phyloP scores from a whole-genome alignment of 2,797 vertebrate genomes.

The Malacoraja senta region DNA sequence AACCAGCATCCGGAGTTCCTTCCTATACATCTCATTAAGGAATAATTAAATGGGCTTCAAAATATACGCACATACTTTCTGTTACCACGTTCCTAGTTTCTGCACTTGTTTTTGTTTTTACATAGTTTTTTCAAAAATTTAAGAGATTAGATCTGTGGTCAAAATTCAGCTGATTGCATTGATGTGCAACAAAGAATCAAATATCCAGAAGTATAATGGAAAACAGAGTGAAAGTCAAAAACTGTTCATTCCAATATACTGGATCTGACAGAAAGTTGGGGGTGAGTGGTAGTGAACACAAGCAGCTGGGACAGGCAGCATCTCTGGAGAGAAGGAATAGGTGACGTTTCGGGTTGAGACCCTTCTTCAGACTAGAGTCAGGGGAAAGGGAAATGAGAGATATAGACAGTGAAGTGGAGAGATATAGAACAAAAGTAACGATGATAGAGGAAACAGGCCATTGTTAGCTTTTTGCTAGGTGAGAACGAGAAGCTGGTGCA shows the following conservation, averaged over 20 bases:
- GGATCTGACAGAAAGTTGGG: background rate
- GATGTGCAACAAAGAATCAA: background rate
- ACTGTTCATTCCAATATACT: background rate
- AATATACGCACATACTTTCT: background rate
- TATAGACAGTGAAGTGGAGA: too few species aligned
- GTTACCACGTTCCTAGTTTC: background rate
- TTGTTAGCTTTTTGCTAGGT: too few species aligned
- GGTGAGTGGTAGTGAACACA: background rate
- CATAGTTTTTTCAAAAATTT: background rate
- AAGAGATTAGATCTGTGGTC: background rate
- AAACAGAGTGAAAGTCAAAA: background rate
- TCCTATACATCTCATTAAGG: background rate
- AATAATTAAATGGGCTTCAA: background rate
- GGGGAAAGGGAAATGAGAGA: too few species aligned
- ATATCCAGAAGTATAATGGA: background rate
- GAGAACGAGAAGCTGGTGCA: too few species aligned
- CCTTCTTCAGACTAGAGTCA: too few species aligned
- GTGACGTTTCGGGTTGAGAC: too few species aligned
- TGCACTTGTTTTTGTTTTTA: background rate
- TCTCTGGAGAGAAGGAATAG: too few species aligned
- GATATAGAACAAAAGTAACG: too few species aligned
- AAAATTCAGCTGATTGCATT: background rate
- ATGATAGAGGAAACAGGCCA: too few species aligned
- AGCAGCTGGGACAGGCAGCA: background rate
- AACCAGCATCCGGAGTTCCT: too few species aligned